phyloP scores from a whole-genome alignment of 2,888 invertebrate genomes.

The Latheticus oryzae region DNA sequence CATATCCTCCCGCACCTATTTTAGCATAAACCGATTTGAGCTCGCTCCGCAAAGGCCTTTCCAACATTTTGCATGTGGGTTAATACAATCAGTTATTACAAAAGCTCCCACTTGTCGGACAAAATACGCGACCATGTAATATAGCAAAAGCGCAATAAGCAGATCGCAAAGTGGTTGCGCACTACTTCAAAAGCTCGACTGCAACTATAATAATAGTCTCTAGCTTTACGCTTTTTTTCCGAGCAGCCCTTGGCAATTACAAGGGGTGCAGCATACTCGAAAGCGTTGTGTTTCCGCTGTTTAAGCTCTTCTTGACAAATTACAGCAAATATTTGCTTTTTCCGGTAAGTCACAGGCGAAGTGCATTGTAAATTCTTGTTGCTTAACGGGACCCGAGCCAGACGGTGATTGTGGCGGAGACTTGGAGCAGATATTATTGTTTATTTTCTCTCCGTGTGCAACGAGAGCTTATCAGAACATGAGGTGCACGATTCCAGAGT shows the following conservation, averaged over 20 bases:
- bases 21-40: slow-evolving; percentile 34
- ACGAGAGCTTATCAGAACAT: slow-evolving; percentile 52
- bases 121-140: slow-evolving; percentile 19
- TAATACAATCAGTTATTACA: slow-evolving; percentile 37
- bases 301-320: slow-evolving; percentile 41
- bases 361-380: slow-evolving; percentile 45
- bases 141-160: slow-evolving; percentile 33
- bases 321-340: slow-evolving; percentile 44
- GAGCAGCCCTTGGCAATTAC: slow-evolving; percentile 10
- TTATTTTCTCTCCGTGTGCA: slow-evolving; percentile 48
- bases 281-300: slow-evolving; percentile 32
- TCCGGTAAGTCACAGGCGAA: slow-evolving; percentile 36
- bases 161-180: slow-evolving; percentile 27
- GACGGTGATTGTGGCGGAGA: slow-evolving; percentile 46
- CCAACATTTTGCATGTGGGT: slow-evolving; percentile 31
- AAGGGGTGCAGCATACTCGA: slow-evolving; percentile 2
- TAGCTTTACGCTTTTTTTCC: slow-evolving; percentile 14
- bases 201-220: slow-evolving; percentile 29
- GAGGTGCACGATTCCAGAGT: slow-evolving; percentile 54
- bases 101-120: slow-evolving; percentile 34
- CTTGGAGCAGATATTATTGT: slow-evolving; percentile 49
- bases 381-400: slow-evolving; percentile 36
- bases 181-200: slow-evolving; percentile 28
- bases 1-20: slow-evolving; percentile 21
- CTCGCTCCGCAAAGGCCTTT: slow-evolving; percentile 32